Evolutionary conservation across 2,113 vertebrate genomes (phyloP).

Genomic region (Engraulis encrasicolus): DNA sequence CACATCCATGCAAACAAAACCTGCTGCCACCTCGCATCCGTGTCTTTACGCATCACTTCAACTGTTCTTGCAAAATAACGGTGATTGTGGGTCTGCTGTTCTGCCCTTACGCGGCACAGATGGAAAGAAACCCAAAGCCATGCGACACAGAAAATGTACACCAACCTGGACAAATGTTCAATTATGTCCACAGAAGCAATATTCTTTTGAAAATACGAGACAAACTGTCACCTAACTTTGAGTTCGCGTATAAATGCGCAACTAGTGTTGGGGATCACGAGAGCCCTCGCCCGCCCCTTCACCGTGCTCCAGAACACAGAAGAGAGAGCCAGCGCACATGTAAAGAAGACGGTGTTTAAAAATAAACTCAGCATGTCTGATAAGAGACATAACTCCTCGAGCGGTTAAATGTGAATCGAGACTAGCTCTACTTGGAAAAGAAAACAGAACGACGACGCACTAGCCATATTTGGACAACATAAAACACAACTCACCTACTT

Average conservation of each 20-base stretch:
- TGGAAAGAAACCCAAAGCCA: not conserved
- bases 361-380: constrained; percentile 9
- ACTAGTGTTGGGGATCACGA: not conserved
- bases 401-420: not conserved
- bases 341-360: constrained; percentile 10
- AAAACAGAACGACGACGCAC: not conserved
- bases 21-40: not conserved
- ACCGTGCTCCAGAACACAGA: not conserved
- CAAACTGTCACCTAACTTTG: not conserved
- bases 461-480: not conserved
- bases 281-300: not conserved
- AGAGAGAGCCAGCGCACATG: constrained; percentile 2
- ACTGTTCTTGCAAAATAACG: not conserved
- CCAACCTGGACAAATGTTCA: not conserved
- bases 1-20: not conserved
- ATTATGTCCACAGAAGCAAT: not conserved
- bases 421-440: not conserved
- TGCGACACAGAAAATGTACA: not conserved
- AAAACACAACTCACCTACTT: not conserved
- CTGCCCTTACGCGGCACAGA: not conserved
- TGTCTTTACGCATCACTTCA: not conserved
- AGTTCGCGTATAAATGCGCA: constrained; percentile 2
- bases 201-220: not conserved
- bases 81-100: not conserved
- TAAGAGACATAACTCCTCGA: not conserved